Evolutionary conservation across 2,113 vertebrate genomes (phyloP), one percentile per base, ranked within the genome.

Genomic region (Hirundichthys speculiger): DNA sequence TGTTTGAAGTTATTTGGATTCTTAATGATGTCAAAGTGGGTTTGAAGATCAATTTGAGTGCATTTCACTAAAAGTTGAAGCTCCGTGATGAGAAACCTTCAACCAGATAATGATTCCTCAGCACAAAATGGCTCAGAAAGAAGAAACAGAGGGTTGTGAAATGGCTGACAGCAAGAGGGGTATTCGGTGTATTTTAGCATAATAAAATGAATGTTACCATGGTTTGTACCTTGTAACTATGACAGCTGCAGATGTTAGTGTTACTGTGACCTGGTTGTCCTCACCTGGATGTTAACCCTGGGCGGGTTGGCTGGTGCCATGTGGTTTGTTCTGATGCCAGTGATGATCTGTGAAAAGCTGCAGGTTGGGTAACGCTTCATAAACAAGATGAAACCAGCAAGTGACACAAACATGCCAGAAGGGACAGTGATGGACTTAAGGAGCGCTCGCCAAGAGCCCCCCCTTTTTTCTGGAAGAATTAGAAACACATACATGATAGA

Each of bases 301-400:
- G 77, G 87, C 2, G 77, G 80, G 67, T 86, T 75, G 6, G 72
- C 72, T 40, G 69, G 67, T 6, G 74, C 71, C 1, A 61, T 43
- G 34, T 61, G 82, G 27, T 83, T 80, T 13, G 56, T 43, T 53
- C 86, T 80, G 22, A 90, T 47, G 58, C 85, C 45, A 0, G 58
- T 1, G 34, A 81, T 59, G 64, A 92, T 71, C 57, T 86, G 79
- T 0, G 84, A 73, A 13, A 89, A 22, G 64, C 82, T 86, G 64
- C 88, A 90, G 77, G 45, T 53, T 2, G 83, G 87, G 62, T 86
- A 90, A 45, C 82, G 75, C 69, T 82, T 91, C 82, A 92, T 56
- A 76, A 91, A 89, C 47, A 92, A 68, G 59, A 91, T 73, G 39
- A 92, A 79, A 61, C 90, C 85, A 38, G 78, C 79, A 80, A 92